Conservation (phyloP, 2,113 vertebrate species). For the Epinephelus fuscoguttatus region DNA sequence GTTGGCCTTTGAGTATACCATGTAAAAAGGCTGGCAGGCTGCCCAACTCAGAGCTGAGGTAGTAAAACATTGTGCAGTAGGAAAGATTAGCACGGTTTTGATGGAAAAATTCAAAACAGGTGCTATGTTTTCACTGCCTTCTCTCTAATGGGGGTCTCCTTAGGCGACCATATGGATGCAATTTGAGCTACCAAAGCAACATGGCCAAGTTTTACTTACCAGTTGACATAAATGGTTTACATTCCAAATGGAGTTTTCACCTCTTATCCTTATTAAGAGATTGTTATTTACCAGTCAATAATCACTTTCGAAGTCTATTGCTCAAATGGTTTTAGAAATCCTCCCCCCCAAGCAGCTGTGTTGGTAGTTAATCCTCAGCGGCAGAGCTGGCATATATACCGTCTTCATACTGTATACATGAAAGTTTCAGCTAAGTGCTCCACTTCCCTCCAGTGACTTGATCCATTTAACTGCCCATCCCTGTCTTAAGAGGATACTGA, state of each 20-base stretch:
- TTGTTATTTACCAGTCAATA: constrained; percentile 66
- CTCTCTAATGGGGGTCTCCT: constrained; percentile 46
- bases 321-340: constrained; percentile 51
- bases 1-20: constrained; percentile 40
- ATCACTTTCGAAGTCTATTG: constrained; percentile 62
- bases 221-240: constrained; percentile 57
- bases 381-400: constrained; percentile 33
- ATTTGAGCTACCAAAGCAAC: constrained; percentile 53
- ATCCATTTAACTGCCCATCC: constrained; percentile 79
- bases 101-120: constrained; percentile 69
- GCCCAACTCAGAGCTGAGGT: constrained; percentile 39
- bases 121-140: constrained; percentile 55
- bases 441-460: constrained; percentile 70
- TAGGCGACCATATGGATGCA: constrained; percentile 44
- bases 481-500: constrained; percentile 79
- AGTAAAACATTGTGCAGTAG: constrained; percentile 63
- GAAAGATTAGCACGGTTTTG: constrained; percentile 60
- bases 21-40: constrained; percentile 55
- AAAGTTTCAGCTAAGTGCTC: constrained; percentile 71
- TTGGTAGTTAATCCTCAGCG: constrained; percentile 56
- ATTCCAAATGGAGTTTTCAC: constrained; percentile 58
- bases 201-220: constrained; percentile 44
- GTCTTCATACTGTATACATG: constrained; percentile 58
- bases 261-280: constrained; percentile 60
- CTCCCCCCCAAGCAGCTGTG: constrained; percentile 42